Percentiles rank a stretch among this genome's conserved stretches.
Evolutionary conservation across 2,797 vertebrate genomes (phyloP).

Genomic region (Taeniopygia guttata): DNA sequence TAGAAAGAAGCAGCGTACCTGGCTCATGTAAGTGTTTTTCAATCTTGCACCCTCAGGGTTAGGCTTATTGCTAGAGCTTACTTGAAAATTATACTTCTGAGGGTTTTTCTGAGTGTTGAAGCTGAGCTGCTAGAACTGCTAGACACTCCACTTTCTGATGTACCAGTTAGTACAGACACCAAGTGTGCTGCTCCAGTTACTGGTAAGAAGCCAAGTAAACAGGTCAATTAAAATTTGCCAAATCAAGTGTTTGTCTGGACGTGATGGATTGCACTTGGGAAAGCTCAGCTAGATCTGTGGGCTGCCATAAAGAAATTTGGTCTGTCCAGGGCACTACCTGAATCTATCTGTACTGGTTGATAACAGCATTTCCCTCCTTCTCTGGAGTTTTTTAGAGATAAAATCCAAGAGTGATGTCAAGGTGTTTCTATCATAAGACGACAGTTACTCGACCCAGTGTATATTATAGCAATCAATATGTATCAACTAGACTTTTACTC

Average conservation of each 20-base stretch:
- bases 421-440: background rate
- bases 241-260: background rate
- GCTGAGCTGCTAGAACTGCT: background rate
- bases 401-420: background rate
- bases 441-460: background rate
- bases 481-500: background rate
- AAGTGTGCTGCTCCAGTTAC: background rate
- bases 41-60: background rate
- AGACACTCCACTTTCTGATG: background rate
- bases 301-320: background rate
- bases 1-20: background rate
- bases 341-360: background rate
- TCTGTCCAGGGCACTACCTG: background rate
- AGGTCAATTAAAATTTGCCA: background rate
- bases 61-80: background rate
- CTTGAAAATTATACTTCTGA: background rate
- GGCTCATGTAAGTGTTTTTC: background rate
- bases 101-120: background rate
- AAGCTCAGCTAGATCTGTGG: background rate
- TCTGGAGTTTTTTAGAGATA: background rate
- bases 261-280: background rate
- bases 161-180: background rate
- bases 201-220: background rate
- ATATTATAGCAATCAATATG: background rate
- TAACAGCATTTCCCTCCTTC: background rate